Base-by-base conservation (phyloP, 2,113 vertebrate genomes). In the Leucopsar rothschildi region DNA sequence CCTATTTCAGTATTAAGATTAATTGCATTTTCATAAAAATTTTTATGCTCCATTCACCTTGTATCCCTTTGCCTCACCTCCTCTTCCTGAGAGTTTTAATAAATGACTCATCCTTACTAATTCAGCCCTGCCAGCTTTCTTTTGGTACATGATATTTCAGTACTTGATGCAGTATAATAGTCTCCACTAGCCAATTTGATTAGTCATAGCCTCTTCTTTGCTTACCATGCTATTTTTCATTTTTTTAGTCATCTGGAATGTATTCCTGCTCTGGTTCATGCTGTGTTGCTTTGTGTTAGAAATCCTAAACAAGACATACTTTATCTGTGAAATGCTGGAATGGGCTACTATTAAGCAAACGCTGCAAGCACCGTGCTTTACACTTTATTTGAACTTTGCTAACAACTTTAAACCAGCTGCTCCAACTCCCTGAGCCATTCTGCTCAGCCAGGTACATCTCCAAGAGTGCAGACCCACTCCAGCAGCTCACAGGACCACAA, bases 31-130 rank as follows among this genome's bases (percentile, higher is more conserved):
- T 95, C 94, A 93, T 61, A 68, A 95, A 92, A 49, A 68, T 90
- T 95, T 88, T 94, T 86, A 96, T 95, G 88, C 86, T 95, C 40
- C 91, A 79, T 92, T 95, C 94, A 92, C 94, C 73, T 70, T 91
- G n/a, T 81, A 88, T 86, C 60, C 60, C 69, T 90, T 92, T 83
- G 44, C 64, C 79, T 95, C 77, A 93, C 71, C 39, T 73, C 49
- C 52, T 94, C 73, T 78, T 92, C 69, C 45, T 57, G 68, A 94
- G 76, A 92, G 35, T 86, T 88, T 83, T 95, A 92, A 95, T 56
- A 95, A 94, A 82, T 91, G 56, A 87, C 65, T 95, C 85, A 93
- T 86, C 72, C 69, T 82, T 82, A 76, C 73, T 81, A 88, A 84
- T 65, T 78, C 73, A 95, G 50, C 20, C 44, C 45, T 90, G 88